A percentile compares a stretch with the other conserved stretches of the same genome.
These are phyloP conservation scores for Tarsius wallacei DNA, from an alignment of 2,797 vertebrate species.

Conservation along the genomic window DNA sequence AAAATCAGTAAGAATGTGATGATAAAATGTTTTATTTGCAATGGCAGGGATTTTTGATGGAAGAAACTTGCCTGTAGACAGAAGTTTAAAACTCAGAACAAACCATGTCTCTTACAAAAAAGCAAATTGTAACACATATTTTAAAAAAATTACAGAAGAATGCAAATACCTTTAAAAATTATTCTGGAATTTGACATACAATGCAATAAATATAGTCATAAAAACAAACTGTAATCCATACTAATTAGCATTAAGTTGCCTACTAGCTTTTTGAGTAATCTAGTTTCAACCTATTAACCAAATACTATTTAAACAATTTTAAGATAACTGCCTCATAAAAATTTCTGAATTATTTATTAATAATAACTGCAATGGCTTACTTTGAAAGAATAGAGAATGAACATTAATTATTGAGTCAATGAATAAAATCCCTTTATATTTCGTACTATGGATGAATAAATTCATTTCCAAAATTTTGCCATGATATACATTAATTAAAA, in stretches of 20 bases:
- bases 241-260: slow-evolving; percentile 65
- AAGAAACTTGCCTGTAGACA: slow-evolving; percentile 59
- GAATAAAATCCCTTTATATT: not conserved
- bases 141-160: slow-evolving; percentile 68
- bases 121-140: not conserved
- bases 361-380: slow-evolving; percentile 12
- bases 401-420: not conserved
- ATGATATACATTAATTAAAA: slow-evolving; percentile 20
- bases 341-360: slow-evolving; percentile 61
- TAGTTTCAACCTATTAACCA: slow-evolving; percentile 72
- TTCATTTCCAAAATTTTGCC: slow-evolving; percentile 68
- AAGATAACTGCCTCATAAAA: slow-evolving; percentile 79
- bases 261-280: slow-evolving; percentile 66
- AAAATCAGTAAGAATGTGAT: slow-evolving; percentile 67
- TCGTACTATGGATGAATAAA: not conserved
- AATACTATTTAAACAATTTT: slow-evolving; percentile 73
- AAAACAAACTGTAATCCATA: slow-evolving; percentile 30
- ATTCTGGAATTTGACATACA: not conserved
- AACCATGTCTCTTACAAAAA: not conserved
- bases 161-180: slow-evolving; percentile 21
- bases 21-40: slow-evolving; percentile 50
- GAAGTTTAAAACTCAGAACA: slow-evolving; percentile 65
- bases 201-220: slow-evolving; percentile 30
- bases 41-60: slow-evolving; percentile 71
- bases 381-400: not conserved